Base-by-base conservation (phyloP, 2,113 vertebrate species). In the Pontoporia blainvillei region DNA sequence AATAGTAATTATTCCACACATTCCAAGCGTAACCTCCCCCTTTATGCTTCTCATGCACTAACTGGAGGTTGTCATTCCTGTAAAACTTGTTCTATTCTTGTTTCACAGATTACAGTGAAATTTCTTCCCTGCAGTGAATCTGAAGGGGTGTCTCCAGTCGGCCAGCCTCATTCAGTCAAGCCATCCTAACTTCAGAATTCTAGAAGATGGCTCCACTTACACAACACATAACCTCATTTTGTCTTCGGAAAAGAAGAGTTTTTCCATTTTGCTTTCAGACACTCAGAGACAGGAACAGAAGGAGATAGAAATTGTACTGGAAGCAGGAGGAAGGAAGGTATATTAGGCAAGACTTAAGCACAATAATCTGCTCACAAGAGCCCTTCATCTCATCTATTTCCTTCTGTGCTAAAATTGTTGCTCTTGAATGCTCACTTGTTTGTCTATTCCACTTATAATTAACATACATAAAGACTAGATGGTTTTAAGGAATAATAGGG, bases 201-300 rank as follows among this genome's bases (percentile, higher is more conserved):
- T 98, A 49, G 97, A 98, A 88, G 98, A 98, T 97, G 98, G 98
- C 69, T 98, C 98, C 8, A 96, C 99, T 15, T 99, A 98, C 41
- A 98, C 99, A 94, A 97, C 97, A 29, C 97, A 57, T 46, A 76
- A 96, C 73, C 71, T 99, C 97, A 97, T 96, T 94, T 97, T 99
- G 85, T 95, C 99, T 96, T 90, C 98, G 93, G 96, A 96, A 81
- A 89, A 95, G 92, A 99, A 97, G 92, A 97, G 86, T 76, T 99
- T 99, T 98, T 98, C 96, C 14, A 97, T 99, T 94, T 79, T 67
- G 0, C 98, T 98, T 79, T 89, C 97, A 78, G 98, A 99, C 31
- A 52, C 34, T 81, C 57, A 97, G 73, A 81, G 95, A 5, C 94
- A 97, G 9, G 39, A 93, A 25, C 88, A 98, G 66, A 98, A 98